These are phyloP conservation scores for Meles meles DNA, from an alignment of 2,113 vertebrate species.

Conservation along the genomic window DNA sequence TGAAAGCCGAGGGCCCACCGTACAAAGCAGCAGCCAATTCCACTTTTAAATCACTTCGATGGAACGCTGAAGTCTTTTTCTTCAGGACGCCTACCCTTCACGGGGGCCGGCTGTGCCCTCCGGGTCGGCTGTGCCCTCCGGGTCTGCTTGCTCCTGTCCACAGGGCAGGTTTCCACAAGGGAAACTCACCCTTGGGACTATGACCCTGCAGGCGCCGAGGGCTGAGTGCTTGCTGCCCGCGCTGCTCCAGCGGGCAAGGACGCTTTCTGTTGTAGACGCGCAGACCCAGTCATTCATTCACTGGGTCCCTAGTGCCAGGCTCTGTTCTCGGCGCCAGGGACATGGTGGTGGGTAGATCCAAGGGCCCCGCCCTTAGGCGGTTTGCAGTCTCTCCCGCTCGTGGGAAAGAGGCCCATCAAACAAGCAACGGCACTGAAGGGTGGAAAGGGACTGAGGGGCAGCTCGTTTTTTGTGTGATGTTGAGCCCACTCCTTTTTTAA, in stretches of 20 bases:
- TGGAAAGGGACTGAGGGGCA: no score
- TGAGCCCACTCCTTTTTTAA: neutral
- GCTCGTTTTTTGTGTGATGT: neutral
- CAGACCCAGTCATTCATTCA: neutral
- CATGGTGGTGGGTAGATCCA: neutral
- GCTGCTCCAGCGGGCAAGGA: neutral
- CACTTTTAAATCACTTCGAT: no score
- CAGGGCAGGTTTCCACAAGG: neutral
- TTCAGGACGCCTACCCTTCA: fast-evolving
- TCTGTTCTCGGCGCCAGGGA: neutral
- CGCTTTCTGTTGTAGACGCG: neutral
- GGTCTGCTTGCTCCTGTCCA: neutral
- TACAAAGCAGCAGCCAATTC: neutral
- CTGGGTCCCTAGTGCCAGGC: no score
- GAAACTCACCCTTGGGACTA: neutral
- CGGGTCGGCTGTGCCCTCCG: neutral
- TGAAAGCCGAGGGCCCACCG: neutral
- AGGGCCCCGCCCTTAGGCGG: neutral
- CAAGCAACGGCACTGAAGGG: neutral
- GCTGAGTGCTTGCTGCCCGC: neutral
- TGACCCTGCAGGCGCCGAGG: neutral
- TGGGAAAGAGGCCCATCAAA: neutral
- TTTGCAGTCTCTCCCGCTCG: neutral
- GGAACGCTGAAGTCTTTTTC: neutral
- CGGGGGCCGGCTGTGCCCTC: neutral